Base-by-base conservation (phyloP, 2,888 invertebrate species). In the Leptinotarsa peninsularis region DNA sequence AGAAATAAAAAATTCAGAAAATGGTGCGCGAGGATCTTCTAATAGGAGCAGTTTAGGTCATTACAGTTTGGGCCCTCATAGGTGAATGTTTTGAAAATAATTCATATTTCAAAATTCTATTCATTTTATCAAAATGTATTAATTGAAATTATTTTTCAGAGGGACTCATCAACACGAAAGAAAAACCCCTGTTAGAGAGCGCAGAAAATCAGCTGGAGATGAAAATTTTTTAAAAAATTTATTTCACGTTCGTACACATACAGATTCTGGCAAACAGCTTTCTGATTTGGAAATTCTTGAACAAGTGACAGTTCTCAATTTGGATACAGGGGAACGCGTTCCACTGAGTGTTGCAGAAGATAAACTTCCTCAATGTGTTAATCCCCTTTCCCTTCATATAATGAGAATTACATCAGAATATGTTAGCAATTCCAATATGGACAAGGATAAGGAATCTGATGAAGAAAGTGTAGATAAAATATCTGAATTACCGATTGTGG, bases 291-390 rank as follows among this genome's bases (percentile, higher is more conserved):
- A 98, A 91, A 98, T 98, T 82, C 90, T 98, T 78, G 96, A 97
- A 88, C 96, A 96, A 49, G 80, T 80, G 85, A 94, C 94, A 79
- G 95, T 95, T 69, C 91, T 94, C 85, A 95, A 95, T 89, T 89
- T 95, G 76, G 95, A 95, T 87, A 95, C 94, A 10, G 96, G 98
- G 3, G 98, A 98, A 89, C 92, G 95, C 82, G 94, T 98, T 82
- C 97, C 98, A n/a, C 90, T 98, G 76, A 97, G 96, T 86, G 94
- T 95, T 83, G 98, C 98, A 2, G 98, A 98, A 87, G 97, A 98
- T 87, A 96, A 96, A 89, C 89, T 96, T 80, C 96, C 96, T 0
- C 94, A 94, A 85, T 95, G 96, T 87, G 94, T 97, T 86, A 98
- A 98, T 90, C 98, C 98, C 4, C 91, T 98, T 75, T 96, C 97